phyloP scores from a whole-genome alignment of 2,888 invertebrate species.

The Hetaerina titia region DNA sequence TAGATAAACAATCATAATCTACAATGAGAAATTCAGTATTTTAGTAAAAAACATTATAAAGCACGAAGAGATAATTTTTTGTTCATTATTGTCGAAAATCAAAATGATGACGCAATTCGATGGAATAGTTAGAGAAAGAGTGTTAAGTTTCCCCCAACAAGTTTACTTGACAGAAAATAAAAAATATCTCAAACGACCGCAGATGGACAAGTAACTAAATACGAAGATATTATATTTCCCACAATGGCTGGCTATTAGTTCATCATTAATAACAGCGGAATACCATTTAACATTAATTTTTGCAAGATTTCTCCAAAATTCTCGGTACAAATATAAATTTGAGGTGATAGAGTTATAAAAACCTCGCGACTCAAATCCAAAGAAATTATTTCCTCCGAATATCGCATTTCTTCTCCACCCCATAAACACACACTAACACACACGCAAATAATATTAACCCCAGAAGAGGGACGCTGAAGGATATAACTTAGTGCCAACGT shows the following conservation, averaged over 20 bases:
- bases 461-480: not conserved
- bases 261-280: not conserved
- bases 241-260: not conserved
- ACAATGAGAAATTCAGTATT: not conserved
- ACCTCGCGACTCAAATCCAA: not conserved
- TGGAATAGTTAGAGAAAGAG: not conserved
- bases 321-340: not conserved
- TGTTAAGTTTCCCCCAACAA: not conserved
- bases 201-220: not conserved
- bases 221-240: not conserved
- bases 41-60: not conserved
- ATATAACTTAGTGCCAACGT: slow-evolving; percentile 41
- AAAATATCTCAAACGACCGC: not conserved
- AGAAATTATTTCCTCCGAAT: slow-evolving; percentile 21
- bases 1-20: too few relatives aligned
- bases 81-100: not conserved
- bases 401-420: not conserved
- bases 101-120: not conserved
- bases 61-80: not conserved
- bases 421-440: not conserved
- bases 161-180: not conserved
- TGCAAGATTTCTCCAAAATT: not conserved
- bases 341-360: not conserved
- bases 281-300: not conserved
- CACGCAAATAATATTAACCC: not conserved